Base-by-base conservation (phyloP, 2,888 invertebrate genomes). In the Eupithecia dodoneata region DNA sequence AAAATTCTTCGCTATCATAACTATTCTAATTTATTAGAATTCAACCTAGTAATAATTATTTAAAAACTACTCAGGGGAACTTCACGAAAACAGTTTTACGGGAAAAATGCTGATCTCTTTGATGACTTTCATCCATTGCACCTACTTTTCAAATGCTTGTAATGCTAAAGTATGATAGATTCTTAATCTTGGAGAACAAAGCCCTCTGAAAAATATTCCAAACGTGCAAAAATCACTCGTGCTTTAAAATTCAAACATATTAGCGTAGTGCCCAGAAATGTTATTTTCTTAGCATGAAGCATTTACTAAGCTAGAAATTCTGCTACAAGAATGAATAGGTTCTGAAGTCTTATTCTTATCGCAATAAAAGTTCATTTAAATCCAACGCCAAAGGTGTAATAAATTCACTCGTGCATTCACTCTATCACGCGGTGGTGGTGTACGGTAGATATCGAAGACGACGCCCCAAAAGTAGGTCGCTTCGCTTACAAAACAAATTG, bases 181-280 rank as follows among this genome's bases (percentile, higher is more conserved):
- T 6, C 6, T n/a, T 52, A 6, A n/a, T 52, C 6, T 52, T 52
- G 52, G n/a, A 52, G 55, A 18, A 4, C 18, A 0, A 44, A 4
- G 0, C 10, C n/a, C 18, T 59, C 18, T 59, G 18, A 63, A 63
- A 59, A 2, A 63, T 12, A 12, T 18, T 30, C 5, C 9, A 63
- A 9, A 59, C 7, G 59, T 63, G 63, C 63, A 63, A 63, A 18
- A 59, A 63, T 63, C 63, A 63, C 30, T 63, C 63, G 63, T 63
- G 63, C 4, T 30, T 63, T 4, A 30, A 30, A 59, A 63, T 30
- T 30, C 63, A 18, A 30, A 63, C 30, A 10, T 4, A 12, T 5
- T 59, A 10, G 4, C 18, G 59, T 18, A 3, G 18, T 59, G 59
- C 18, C 59, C n/a, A n/a, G 7, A 55, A 55, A 12, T n/a, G n/a